These are phyloP conservation scores for Melanotaenia trifasciata DNA, from an alignment of 2,797 vertebrate species.

Conservation along the genomic window DNA sequence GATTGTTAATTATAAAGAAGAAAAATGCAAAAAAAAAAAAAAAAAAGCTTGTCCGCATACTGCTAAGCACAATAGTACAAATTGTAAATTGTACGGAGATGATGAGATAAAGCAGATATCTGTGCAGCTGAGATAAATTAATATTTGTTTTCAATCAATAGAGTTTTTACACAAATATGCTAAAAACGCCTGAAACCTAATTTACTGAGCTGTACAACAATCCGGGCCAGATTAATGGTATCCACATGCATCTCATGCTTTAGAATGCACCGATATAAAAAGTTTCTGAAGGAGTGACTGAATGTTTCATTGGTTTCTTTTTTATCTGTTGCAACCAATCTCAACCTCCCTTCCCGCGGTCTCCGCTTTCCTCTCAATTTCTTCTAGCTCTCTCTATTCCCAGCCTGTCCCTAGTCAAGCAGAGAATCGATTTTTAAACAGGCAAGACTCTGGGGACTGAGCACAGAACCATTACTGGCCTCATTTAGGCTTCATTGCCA, in stretches of 20 bases:
- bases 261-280: neutral
- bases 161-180: neutral
- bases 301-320: constrained; percentile 10
- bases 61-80: neutral
- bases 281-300: constrained; percentile 7
- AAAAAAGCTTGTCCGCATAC: neutral
- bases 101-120: neutral
- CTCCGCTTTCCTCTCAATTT: constrained; percentile 56
- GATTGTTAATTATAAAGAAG: constrained; percentile 3
- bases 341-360: constrained; percentile 6
- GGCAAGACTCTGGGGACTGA: constrained; percentile 71
- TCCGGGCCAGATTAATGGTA: neutral
- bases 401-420: constrained; percentile 77
- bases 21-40: neutral
- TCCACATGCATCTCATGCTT: neutral
- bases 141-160: neutral
- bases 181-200: neutral
- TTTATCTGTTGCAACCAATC: constrained; percentile 49
- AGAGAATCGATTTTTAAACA: constrained; percentile 83
- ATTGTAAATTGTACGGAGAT: neutral
- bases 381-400: constrained; percentile 63
- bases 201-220: neutral
- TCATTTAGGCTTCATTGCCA: constrained; percentile 79
- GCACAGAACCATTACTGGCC: constrained; percentile 78
- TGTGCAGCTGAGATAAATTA: neutral